phyloP scores from a whole-genome alignment of 1,140 invertebrate genomes.

The Orius laevigatus region DNA sequence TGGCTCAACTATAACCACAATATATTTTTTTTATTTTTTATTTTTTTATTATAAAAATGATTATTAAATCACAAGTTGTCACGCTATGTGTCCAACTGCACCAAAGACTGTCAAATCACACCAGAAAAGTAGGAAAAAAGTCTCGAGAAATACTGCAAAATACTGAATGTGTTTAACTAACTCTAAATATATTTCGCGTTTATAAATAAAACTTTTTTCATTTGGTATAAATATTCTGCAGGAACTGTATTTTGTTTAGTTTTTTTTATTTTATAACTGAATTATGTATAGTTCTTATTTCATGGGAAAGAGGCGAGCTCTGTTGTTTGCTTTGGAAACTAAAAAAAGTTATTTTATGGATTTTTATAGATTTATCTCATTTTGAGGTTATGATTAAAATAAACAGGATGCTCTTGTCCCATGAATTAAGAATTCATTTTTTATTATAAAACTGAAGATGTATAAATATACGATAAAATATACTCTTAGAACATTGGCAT shows the following conservation, averaged over 20 bases:
- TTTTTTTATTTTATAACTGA: conserved; percentile 7
- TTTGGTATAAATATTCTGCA: conserved; percentile 21
- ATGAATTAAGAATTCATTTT: conserved; percentile 6
- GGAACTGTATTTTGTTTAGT: conserved; percentile 21
- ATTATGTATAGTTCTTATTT: not conserved
- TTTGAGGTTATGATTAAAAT: not conserved
- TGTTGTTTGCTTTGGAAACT: too few relatives aligned
- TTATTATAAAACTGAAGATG: conserved; percentile 16
- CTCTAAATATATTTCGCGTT: conserved; percentile 15
- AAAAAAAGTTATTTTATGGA: conserved; percentile 8
- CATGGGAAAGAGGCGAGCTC: too few relatives aligned
- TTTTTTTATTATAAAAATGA: too few relatives aligned
- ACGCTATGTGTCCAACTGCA: too few relatives aligned
- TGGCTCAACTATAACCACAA: too few relatives aligned
- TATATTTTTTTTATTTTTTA: too few relatives aligned
- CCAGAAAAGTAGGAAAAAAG: conserved; percentile 1
- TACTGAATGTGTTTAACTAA: conserved; percentile 17
- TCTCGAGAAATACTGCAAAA: conserved; percentile 19
- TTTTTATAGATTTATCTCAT: not conserved
- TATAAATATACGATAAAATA: conserved; percentile 18
- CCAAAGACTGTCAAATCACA: not conserved
- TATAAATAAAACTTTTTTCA: conserved; percentile 18
- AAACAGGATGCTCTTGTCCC: too few relatives aligned
- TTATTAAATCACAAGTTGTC: too few relatives aligned
- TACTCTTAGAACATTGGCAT: conserved; percentile 22